Evolutionary conservation across 2,113 vertebrate species (phyloP).

Genomic region (Puffinus mauretanicus): DNA sequence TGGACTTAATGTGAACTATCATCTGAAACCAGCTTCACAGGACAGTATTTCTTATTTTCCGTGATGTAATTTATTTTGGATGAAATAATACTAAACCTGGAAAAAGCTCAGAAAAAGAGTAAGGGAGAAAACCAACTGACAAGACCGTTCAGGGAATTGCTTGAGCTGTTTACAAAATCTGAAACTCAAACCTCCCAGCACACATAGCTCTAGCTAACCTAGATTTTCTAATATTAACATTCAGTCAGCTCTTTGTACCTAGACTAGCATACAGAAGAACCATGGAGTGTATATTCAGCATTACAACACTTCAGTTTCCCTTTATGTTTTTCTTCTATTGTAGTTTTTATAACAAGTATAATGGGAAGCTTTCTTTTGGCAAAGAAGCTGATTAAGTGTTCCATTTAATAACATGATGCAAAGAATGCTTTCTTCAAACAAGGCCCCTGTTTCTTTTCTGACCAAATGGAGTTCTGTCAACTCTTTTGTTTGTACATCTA

Average conservation of each 20-base stretch:
- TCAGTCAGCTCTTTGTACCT: neutral
- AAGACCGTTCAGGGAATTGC: constrained; percentile 13
- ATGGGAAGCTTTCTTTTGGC: constrained; percentile 52
- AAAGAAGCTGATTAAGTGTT: constrained; percentile 63
- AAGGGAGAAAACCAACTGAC: neutral
- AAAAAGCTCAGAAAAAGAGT: neutral
- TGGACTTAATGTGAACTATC: neutral
- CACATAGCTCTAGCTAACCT: neutral
- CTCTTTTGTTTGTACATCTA: neutral
- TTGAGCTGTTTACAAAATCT: constrained; percentile 51
- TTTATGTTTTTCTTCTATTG: neutral
- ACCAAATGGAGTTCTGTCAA: constrained; percentile 8
- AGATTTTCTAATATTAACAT: neutral
- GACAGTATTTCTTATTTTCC: constrained; percentile 43
- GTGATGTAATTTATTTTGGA: constrained; percentile 43
- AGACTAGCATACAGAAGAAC: neutral
- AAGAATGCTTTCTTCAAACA: constrained; percentile 49
- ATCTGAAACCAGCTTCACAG: constrained; percentile 42
- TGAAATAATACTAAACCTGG: constrained; percentile 42
- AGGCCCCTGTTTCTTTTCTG: neutral
- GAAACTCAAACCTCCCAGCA: constrained; percentile 29
- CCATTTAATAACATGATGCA: constrained; percentile 57
- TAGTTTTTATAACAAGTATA: constrained; percentile 31
- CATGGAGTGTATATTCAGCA: neutral
- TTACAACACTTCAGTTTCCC: neutral